phyloP scores from a whole-genome alignment of 2,888 invertebrate genomes.

The Drosophila recens region DNA sequence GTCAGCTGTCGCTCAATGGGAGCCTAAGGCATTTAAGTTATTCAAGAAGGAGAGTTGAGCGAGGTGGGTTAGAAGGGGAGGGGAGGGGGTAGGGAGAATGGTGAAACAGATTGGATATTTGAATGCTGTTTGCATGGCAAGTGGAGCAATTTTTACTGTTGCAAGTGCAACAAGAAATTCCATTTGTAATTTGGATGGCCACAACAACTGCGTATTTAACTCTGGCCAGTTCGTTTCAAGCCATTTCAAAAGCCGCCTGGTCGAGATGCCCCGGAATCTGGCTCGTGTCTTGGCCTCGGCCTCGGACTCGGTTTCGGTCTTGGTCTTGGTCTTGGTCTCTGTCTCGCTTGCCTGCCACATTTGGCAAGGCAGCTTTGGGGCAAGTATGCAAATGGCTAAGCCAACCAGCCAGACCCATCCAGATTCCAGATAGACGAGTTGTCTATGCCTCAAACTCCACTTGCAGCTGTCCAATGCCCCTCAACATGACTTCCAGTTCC shows the following conservation, averaged over 20 bases:
- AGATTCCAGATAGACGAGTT: slow-evolving; percentile 42
- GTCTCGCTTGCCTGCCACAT: slow-evolving; percentile 35
- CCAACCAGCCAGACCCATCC: slow-evolving; percentile 19
- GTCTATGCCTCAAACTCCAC: slow-evolving; percentile 10
- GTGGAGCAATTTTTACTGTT: slow-evolving; percentile 66
- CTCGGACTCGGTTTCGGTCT: background rate
- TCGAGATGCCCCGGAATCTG: slow-evolving; percentile 37
- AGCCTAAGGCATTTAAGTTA: slow-evolving; percentile 8
- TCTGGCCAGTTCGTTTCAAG: slow-evolving; percentile 50
- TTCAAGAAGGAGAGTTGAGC: background rate
- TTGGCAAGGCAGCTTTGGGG: slow-evolving; percentile 63
- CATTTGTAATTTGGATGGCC: slow-evolving; percentile 39
- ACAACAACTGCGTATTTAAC: slow-evolving; percentile 13
- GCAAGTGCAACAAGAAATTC: slow-evolving; percentile 59
- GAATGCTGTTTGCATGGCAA: slow-evolving; percentile 34
- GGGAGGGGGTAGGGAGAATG: background rate
- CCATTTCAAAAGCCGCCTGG: slow-evolving; percentile 10
- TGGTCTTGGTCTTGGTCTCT: no score
- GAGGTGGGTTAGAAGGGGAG: background rate
- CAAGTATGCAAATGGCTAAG: slow-evolving; percentile 72
- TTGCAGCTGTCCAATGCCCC: slow-evolving; percentile 15
- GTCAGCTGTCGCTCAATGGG: slow-evolving; percentile 38
- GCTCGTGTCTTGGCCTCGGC: background rate
- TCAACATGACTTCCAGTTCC: background rate
- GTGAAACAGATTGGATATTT: slow-evolving; percentile 12